A percentile compares a stretch with the other conserved stretches of the same genome.
phyloP scores from a whole-genome alignment of 2,113 vertebrate species.

The Hippopotamus amphibius region DNA sequence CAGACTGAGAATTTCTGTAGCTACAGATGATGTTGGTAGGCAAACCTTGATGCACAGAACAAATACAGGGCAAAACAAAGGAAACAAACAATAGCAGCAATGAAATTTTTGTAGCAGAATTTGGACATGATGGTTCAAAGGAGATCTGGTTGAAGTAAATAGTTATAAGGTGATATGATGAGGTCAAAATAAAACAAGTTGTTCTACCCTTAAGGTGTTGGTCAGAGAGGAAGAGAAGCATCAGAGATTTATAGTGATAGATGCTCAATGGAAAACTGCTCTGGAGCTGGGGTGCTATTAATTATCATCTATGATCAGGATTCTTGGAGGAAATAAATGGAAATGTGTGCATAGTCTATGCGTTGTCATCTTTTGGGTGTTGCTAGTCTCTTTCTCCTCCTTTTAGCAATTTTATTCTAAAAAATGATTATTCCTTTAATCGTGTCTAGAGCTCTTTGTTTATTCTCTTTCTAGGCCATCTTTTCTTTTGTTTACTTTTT shows the following conservation, averaged over 20 bases:
- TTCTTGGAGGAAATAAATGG: background rate
- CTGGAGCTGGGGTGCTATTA: background rate
- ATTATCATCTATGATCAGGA: background rate
- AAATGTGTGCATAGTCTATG: background rate
- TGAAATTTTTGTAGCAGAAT: background rate
- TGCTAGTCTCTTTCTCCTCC: background rate
- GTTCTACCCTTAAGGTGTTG: background rate
- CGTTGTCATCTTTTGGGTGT: background rate
- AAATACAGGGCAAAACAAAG: background rate
- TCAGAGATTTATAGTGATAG: background rate
- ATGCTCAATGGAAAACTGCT: background rate
- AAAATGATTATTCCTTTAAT: background rate
- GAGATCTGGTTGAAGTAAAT: background rate
- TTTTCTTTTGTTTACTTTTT: background rate
- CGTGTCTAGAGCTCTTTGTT: background rate
- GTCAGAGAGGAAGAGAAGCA: background rate
- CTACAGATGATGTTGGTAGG: background rate
- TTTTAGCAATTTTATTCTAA: conserved; percentile 4
- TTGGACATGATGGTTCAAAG: background rate
- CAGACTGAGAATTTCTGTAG: background rate
- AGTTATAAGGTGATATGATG: background rate
- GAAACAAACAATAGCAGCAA: background rate
- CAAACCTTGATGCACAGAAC: background rate
- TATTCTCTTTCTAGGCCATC: background rate
- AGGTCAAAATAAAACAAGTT: background rate